Evolutionary conservation across 2,113 vertebrate genomes (phyloP).

Genomic region (Gadus macrocephalus): DNA sequence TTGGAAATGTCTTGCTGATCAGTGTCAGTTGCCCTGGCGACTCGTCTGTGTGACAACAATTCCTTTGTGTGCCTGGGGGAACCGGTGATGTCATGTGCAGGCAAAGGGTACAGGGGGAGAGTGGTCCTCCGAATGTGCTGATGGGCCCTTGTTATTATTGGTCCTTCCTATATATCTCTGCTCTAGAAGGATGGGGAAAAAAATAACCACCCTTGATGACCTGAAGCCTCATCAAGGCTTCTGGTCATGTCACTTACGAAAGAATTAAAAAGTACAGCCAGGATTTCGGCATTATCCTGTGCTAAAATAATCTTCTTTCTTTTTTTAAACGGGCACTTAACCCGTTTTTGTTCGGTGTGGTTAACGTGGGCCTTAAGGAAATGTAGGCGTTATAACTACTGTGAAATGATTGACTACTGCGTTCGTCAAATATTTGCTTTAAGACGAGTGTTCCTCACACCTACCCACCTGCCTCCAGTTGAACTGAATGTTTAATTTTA

Average conservation of each 20-base stretch:
- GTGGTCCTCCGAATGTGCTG: conserved; percentile 5
- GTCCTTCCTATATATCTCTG: conserved; percentile 22
- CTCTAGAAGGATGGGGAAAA: too few species aligned
- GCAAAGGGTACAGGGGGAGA: neutral
- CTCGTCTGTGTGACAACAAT: conserved; percentile 34
- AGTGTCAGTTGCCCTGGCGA: conserved; percentile 13
- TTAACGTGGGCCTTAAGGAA: conserved; percentile 55
- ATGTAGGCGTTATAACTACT: conserved; percentile 31
- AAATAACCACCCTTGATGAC: too few species aligned
- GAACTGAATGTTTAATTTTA: conserved; percentile 44
- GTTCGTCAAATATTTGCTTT: conserved; percentile 22
- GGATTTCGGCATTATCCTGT: too few species aligned
- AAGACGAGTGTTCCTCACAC: conserved; percentile 1
- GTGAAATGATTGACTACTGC: conserved; percentile 10
- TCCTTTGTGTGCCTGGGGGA: conserved; percentile 29
- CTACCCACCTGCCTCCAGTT: conserved; percentile 16
- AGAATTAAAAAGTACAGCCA: too few species aligned
- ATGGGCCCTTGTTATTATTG: conserved; percentile 12
- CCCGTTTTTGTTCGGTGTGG: neutral
- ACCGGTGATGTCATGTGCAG: conserved; percentile 21
- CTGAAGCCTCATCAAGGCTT: too few species aligned
- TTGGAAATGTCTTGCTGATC: conserved; percentile 11
- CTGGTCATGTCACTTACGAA: too few species aligned
- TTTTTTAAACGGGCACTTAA: too few species aligned
- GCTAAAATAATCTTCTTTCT: too few species aligned